Base-by-base conservation (phyloP, 2,888 invertebrate genomes). In the Drosophila basisetae region DNA sequence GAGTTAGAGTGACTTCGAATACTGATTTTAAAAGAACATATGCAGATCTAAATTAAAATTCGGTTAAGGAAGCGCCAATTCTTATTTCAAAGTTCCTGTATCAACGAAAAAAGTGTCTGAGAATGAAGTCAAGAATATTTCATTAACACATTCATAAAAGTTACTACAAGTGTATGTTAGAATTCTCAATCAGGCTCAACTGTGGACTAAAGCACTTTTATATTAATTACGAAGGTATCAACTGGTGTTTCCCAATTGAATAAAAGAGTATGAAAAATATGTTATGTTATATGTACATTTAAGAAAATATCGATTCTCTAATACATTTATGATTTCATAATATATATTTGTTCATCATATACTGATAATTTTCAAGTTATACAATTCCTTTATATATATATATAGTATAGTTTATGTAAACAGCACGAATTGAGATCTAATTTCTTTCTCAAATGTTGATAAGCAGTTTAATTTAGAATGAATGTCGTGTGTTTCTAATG, bases 391-490 rank as follows among this genome's bases (percentile, higher is more conserved):
- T 31, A 7, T 22, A 22, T 22, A 22, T 22, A 22, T 22, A 22
- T 22, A 22, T 31, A 25, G 25, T 25, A 25, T 13, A 31, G 37
- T 6, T 33, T 31, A 64, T 59, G 9, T 16, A n/a, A 25, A 28
- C n/a, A 25, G 13, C 41, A 43, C 22, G 13, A 33, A 10, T 16
- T 35, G 7, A 52, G 28, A 35, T 4, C 18, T 6, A 9, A 39
- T 10, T 16, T 18, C 18, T 10, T 63, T 52, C 33, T 11, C 28
- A 72, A 55, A 28, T 22, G 5, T 58, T 82, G 82, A 82, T 82
- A 87, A 87, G 83, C 16, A 22, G 18, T 58, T 58, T 50, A 33
- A 58, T 64, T 82, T 68, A 30, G 68, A 73, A 76, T 53, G 56
- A 39, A 43, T 63, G 52, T 84, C 67, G 68, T 69, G 65, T 82